Percentiles rank a stretch among this genome's conserved stretches.
phyloP scores from a whole-genome alignment of 1,140 invertebrate genomes.

The Penaeus chinensis region DNA sequence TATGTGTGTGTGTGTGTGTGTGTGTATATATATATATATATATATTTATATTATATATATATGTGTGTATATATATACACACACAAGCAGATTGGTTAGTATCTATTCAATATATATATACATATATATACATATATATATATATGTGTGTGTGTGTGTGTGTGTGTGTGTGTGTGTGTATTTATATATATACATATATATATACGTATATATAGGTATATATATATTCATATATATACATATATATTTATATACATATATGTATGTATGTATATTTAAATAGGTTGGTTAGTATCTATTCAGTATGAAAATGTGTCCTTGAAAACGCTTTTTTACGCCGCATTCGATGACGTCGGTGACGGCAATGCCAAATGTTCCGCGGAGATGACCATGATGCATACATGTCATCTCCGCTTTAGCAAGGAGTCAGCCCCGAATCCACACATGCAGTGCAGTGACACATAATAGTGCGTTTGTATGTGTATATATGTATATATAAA shows the following conservation, averaged over 20 bases:
- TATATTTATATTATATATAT: not conserved
- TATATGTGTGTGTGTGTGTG: not conserved
- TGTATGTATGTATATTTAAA: slow-evolving; percentile 2
- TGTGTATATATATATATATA: not conserved
- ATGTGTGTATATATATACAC: not conserved
- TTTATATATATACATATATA: slow-evolving; percentile 1
- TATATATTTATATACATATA: slow-evolving; percentile 6
- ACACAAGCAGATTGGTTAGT: not conserved
- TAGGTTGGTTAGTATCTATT: not conserved
- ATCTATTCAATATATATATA: slow-evolving; percentile 1
- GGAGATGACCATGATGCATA: not conserved
- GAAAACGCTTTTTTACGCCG: not conserved
- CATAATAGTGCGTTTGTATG: not conserved
- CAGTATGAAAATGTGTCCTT: not conserved
- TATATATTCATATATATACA: slow-evolving; percentile 1
- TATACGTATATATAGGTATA: slow-evolving; percentile 8
- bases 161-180: not conserved
- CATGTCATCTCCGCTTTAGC: not conserved
- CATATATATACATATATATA: slow-evolving; percentile 4
- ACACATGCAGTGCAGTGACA: not conserved
- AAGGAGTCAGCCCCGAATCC: not conserved
- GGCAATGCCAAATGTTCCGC: not conserved
- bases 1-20: not conserved
- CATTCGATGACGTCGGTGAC: not conserved
- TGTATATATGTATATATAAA: slow-evolving; percentile 13